Conservation (phyloP, 1,140 invertebrate genomes). For the Eubasilissa regina region DNA sequence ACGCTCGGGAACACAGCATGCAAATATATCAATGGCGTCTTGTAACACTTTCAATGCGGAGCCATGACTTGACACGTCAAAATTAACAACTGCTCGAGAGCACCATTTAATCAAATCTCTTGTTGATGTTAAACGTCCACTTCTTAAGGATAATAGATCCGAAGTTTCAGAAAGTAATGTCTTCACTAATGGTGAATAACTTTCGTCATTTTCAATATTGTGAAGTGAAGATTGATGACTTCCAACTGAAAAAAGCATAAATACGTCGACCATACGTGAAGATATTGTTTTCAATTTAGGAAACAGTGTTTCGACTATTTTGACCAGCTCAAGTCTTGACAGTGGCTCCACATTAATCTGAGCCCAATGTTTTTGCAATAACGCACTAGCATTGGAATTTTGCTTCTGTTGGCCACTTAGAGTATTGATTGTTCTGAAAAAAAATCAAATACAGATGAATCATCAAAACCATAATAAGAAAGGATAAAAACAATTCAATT, state of each 20-base stretch:
- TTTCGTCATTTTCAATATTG: conserved; percentile 62
- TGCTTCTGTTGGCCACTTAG: conserved; percentile 77
- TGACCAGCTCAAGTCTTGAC: conserved; percentile 80
- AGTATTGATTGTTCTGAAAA: conserved; percentile 74
- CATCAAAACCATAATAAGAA: neutral
- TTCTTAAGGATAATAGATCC: conserved; percentile 66
- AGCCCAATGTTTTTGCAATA: conserved; percentile 88
- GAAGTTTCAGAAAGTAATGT: conserved; percentile 58
- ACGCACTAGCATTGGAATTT: conserved; percentile 75
- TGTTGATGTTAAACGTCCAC: conserved; percentile 81
- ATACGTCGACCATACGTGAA: conserved; percentile 87
- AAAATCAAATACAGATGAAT: conserved; percentile 27
- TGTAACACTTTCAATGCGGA: conserved; percentile 86
- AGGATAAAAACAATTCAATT: neutral
- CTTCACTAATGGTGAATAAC: conserved; percentile 62
- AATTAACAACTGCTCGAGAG: conserved; percentile 81
- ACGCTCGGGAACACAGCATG: conserved; percentile 80
- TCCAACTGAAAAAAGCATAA: conserved; percentile 84
- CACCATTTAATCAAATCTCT: conserved; percentile 97
- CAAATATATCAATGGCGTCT: conserved; percentile 94
- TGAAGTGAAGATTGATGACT: conserved; percentile 73
- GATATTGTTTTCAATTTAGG: conserved; percentile 83
- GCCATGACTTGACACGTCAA: conserved; percentile 82
- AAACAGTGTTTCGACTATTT: conserved; percentile 80
- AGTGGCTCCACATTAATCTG: conserved; percentile 88